Base-by-base conservation (phyloP, 1,140 invertebrate genomes). In the Zaprionus inermis region DNA sequence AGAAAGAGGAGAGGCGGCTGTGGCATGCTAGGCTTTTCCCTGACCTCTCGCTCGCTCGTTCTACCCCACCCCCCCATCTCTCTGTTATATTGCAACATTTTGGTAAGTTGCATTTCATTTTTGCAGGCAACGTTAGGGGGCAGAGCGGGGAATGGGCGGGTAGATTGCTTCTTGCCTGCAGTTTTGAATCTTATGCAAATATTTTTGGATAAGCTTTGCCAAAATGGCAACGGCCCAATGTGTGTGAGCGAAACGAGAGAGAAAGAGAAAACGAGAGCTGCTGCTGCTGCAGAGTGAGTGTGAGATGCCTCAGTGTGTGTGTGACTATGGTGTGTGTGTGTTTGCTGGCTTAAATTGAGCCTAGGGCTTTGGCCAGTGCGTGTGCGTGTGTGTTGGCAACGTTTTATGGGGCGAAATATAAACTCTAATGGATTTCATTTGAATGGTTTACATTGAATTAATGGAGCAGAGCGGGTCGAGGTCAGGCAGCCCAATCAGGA, bases 151-250 rank as follows among this genome's bases (percentile, higher is more conserved):
- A 10, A 5, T 0, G 36, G 38, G 60, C 63, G 22, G 34, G 22
- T 49, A 63, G 81, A 68, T 72, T 70, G 78, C 67, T 80, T 72
- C 79, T 88, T 83, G 83, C 77, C 69, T 86, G 83, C 79, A 88
- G 76, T 89, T 88, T 88, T 83, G 73, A 80, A 88, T 88, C 84
- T 78, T 88, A 88, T 89, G 83, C 83, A 88, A 89, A 88, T 88
- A 89, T 78, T 88, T 89, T 78, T 69, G 83, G 82, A 81, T 88
- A 82, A 86, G 83, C 82, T 72, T 72, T 72, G 74, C 79, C 52
- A 70, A 84, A 69, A 76, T 80, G 69, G 77, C 69, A 77, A 67
- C 74, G 65, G 55, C 72, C 44, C 61, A 65, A 63, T 46, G 56
- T 28, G 34, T 44, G 49, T 3, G 41, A 14, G 24, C 0, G 24